These are phyloP conservation scores for Aphis craccivora DNA, from an alignment of 1,140 invertebrate species.

Conservation along the genomic window DNA sequence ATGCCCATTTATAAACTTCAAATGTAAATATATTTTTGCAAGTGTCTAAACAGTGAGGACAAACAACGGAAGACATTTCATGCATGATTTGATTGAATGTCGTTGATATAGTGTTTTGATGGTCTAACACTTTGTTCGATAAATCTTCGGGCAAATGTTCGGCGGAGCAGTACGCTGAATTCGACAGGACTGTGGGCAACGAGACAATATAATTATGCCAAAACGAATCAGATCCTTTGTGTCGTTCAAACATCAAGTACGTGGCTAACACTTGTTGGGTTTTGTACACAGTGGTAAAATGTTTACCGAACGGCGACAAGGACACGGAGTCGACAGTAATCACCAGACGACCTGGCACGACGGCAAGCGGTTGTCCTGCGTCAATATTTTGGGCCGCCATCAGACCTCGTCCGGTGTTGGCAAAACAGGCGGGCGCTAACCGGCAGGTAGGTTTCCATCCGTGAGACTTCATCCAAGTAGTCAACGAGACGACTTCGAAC, in stretches of 20 bases:
- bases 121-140: constrained; percentile 59
- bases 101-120: constrained; percentile 59
- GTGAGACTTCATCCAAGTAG: constrained; percentile 61
- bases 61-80: constrained; percentile 51
- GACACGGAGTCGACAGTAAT: constrained; percentile 64
- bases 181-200: constrained; percentile 64
- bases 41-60: constrained; percentile 61
- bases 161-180: constrained; percentile 62
- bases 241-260: constrained; percentile 64
- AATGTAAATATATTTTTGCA: constrained; percentile 60
- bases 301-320: constrained; percentile 59
- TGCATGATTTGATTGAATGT: constrained; percentile 59
- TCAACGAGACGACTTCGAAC: constrained; percentile 58
- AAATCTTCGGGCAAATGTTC: constrained; percentile 58
- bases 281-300: constrained; percentile 59
- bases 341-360: constrained; percentile 64
- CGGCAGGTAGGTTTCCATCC: constrained; percentile 61
- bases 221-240: constrained; percentile 60
- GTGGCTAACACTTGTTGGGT: constrained; percentile 64
- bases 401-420: constrained; percentile 66
- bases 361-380: constrained; percentile 64
- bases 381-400: constrained; percentile 63
- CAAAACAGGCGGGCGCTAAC: constrained; percentile 60
- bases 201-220: constrained; percentile 65
- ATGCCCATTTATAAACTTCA: constrained; percentile 65